Base-by-base conservation (phyloP, 2,888 invertebrate species). In the Aleiodes testaceus region DNA sequence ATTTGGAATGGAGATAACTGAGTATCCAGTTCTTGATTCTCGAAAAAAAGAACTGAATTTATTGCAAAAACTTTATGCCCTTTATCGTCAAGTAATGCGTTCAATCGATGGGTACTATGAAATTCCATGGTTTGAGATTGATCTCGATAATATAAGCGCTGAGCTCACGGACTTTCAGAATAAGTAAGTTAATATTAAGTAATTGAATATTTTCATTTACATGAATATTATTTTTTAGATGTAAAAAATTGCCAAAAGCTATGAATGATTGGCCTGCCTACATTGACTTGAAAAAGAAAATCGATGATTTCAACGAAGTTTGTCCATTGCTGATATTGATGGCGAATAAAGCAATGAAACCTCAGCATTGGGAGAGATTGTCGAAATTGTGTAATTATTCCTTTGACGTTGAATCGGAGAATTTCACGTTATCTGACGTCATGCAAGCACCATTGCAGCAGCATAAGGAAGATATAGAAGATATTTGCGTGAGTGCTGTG, bases 261-360 rank as follows among this genome's bases (percentile, higher is more conserved):
- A 92, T 97, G 92, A 94, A 94, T 82, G 93, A 94, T 67, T 97
- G 96, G 96, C 95, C 95, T 0, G 96, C 97, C 0, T 97, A 89
- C 82, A 90, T 94, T 66, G 96, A 95, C 78, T 87, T 97, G 71
- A 96, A 95, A 83, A 92, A 92, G 75, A 96, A 95, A 88, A 96
- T 97, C 73, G 96, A 97, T 78, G 96, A 97, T 83, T 97, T 97
- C 85, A 96, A 94, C 83, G 93, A 96, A 85, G 94, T 93, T 7
- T 95, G 95, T 82, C 96, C 96, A 0, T 84, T 97, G 42, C 87
- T 97, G 30, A 95, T 96, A 84, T 81, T 96, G 77, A 96, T 97
- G 96, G 93, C 96, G 3, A 94, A 95, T 81, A 95, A 95, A 83
- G 92, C 94, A 1, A 94, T 95, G 93, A 93, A 94, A 83, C 92